phyloP scores from a whole-genome alignment of 1,140 invertebrate species.

The Panagrolaimus sp. region DNA sequence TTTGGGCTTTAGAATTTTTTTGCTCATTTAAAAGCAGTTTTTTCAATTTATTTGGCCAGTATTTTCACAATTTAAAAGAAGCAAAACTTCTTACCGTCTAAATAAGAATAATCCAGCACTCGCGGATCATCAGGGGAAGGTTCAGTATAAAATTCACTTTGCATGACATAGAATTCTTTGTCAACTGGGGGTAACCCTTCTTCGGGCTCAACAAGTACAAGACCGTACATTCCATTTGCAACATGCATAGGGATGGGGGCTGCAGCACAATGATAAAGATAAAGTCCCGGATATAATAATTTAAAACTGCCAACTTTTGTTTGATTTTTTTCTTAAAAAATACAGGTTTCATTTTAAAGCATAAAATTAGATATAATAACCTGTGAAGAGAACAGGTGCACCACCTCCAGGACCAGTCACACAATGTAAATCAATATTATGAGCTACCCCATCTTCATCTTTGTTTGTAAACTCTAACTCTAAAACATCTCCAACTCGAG shows the following conservation, averaged over 20 bases:
- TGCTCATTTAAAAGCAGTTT: too few relatives aligned
- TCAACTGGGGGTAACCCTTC: slow-evolving; percentile 19
- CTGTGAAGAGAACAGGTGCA: neutral
- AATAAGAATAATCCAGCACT: slow-evolving; percentile 21
- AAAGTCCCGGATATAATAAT: slow-evolving; percentile 23
- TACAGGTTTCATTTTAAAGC: too few relatives aligned
- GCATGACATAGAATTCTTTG: slow-evolving; percentile 25
- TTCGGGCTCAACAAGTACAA: slow-evolving; percentile 19
- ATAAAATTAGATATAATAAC: too few relatives aligned
- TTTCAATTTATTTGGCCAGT: too few relatives aligned
- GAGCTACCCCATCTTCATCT: slow-evolving; percentile 16
- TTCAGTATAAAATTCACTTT: slow-evolving; percentile 24
- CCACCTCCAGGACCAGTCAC: slow-evolving; percentile 17
- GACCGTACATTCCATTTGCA: slow-evolving; percentile 25
- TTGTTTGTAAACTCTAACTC: slow-evolving; percentile 21
- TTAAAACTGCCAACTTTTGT: slow-evolving; percentile 10
- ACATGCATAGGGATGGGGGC: slow-evolving; percentile 26
- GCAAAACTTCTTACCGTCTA: neutral
- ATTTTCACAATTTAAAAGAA: too few relatives aligned
- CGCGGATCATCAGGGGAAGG: slow-evolving; percentile 15
- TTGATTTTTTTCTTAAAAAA: neutral
- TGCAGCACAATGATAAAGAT: slow-evolving; percentile 23
- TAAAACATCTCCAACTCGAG: slow-evolving; percentile 21
- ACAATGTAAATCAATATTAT: slow-evolving; percentile 24
- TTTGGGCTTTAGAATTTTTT: too few relatives aligned